A percentile compares a stretch with the other conserved stretches of the same genome.
Evolutionary conservation across 2,113 vertebrate genomes (phyloP).

Genomic region (Microtus montanus): DNA sequence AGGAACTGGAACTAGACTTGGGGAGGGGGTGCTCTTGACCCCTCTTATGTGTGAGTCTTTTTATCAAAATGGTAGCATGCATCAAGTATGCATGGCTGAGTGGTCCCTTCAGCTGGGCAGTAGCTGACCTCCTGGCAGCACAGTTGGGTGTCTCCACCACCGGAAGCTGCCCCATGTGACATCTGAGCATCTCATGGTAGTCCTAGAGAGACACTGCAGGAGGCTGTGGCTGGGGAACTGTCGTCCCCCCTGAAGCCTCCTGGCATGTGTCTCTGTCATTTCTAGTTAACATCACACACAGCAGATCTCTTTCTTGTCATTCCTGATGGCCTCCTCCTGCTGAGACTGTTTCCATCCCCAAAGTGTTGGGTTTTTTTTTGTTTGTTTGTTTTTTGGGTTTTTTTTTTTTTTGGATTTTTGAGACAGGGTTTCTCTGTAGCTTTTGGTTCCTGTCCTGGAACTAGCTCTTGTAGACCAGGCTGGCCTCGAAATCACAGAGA

Average conservation of each 20-base stretch:
- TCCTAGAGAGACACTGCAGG: background rate
- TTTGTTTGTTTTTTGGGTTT: too few species aligned
- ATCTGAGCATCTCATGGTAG: background rate
- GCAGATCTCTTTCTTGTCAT: background rate
- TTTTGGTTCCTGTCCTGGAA: too few species aligned
- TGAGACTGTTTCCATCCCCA: background rate
- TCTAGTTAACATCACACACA: accelerated
- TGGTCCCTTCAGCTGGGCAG: background rate
- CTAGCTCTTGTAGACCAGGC: too few species aligned
- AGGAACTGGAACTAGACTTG: background rate
- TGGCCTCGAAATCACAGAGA: too few species aligned
- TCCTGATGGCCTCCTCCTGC: background rate
- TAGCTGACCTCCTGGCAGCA: conserved; percentile 22
- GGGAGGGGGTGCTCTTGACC: background rate
- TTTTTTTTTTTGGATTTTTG: too few species aligned
- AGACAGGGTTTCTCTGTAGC: too few species aligned
- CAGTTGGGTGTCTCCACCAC: background rate
- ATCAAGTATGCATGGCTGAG: conserved; percentile 9
- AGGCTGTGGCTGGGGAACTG: background rate
- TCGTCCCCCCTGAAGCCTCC: background rate
- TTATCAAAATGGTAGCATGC: conserved; percentile 50
- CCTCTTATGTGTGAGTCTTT: conserved; percentile 4
- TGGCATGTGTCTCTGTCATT: accelerated
- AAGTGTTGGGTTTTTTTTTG: too few species aligned
- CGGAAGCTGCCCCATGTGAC: background rate